Evolutionary conservation across 2,797 vertebrate genomes (phyloP), one percentile per base, ranked within the genome.

Genomic region (Sebastes oblongus): DNA sequence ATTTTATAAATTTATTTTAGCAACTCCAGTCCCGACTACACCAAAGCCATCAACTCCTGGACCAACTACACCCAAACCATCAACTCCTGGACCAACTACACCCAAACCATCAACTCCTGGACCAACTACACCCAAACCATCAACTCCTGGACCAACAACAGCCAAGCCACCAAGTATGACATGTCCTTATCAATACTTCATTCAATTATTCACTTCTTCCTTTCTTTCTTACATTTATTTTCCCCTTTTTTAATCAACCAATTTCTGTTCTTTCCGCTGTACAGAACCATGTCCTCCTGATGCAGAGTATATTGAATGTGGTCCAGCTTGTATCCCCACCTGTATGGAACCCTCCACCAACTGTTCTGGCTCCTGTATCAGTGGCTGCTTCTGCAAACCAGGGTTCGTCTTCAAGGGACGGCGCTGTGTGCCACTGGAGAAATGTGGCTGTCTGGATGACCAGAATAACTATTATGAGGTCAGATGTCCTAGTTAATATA

Each of bases 391-490:
- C 91, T 97, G 96, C 68, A 94, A 95, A 78, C 92, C 93, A n/a
- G 96, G 96, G 10, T 96, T 92, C 84, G 88, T 97, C 84, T 95
- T 96, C 75, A 92, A 89, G 20, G 92, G 91, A 10, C 73, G 56
- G 5, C 86, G 8, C 20, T 96, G 96, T 72, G 88, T 96, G 58
- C 93, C 84, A 2, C 75, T 94, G 30, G 93, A 96, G 16, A 91
- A 91, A 79, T 97, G 96, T 78, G 89, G 91, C 42, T 97, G 96
- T 73, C 79, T 95, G 85, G 94, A 96, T 69, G 87, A 92, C n/a
- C 6, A 93, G 0, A 92, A 95, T 70, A 94, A 93, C 77, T 95
- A 95, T 83, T 96, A 95, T 59, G 85, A 96, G 95, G 96, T 97
- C 36, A 78, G 75, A 72, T 16, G 2, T 50, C n/a, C 9, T 30